Conservation (phyloP, 64 coral and sea anemone species). For the Stichodactyla mertensii region DNA sequence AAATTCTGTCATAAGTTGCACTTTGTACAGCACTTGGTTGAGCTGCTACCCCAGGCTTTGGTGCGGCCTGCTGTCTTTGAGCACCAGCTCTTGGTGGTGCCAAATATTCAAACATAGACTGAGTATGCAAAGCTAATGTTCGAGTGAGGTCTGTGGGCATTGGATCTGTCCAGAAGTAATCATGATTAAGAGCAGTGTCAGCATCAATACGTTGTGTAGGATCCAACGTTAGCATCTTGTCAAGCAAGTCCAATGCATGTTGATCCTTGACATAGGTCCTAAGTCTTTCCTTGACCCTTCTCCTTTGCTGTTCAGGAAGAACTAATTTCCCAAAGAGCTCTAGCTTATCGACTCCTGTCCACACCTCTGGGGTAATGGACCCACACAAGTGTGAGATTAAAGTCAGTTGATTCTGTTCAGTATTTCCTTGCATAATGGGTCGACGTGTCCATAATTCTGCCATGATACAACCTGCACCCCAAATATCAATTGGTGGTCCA, state of each 20-base stretch:
- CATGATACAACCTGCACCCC: constrained; percentile 99
- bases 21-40: constrained; percentile 43
- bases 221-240: constrained; percentile 90
- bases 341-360: constrained; percentile 87
- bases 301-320: constrained; percentile 68
- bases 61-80: constrained; percentile 26
- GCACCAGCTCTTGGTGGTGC: constrained; percentile 77
- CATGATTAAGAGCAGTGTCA: constrained; percentile 92
- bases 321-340: constrained; percentile 88
- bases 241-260: constrained; percentile 87
- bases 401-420: constrained; percentile 91
- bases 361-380: constrained; percentile 86
- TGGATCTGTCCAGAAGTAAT: constrained; percentile 98
- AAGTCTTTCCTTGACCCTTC: constrained; percentile 85
- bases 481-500: constrained; percentile 96
- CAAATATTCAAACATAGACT: constrained; percentile 96
- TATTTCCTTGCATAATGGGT: constrained; percentile 98
- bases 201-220: constrained; percentile 85
- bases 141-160: constrained; percentile 87
- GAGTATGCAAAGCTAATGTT: constrained; percentile 72
- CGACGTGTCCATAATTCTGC: constrained; percentile 96
- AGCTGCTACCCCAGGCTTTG: constrained; percentile 19
- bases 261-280: constrained; percentile 81
- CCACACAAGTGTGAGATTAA: constrained; percentile 88
- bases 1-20: constrained; percentile 55